Base-by-base conservation (phyloP, 2,888 invertebrate species). In the Macrostomum cliftonense region DNA sequence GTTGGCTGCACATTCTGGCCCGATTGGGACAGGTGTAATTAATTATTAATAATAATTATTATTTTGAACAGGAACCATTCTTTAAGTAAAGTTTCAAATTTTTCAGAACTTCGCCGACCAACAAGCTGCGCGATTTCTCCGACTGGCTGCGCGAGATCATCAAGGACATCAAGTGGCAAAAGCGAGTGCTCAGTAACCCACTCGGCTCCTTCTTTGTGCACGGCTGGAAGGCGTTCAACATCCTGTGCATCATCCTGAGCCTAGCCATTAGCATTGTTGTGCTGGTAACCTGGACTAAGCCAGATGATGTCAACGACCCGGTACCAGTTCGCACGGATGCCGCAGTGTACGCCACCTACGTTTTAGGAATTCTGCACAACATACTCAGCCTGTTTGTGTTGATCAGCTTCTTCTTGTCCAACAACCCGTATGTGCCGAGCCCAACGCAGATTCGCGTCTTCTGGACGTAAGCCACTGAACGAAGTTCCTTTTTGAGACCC, bases 51-150 rank as follows among this genome's bases (percentile, higher is more conserved):
- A n/a, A n/a, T n/a, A n/a, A n/a, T n/a, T n/a, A n/a, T n/a, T n/a
- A n/a, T n/a, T n/a, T n/a, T n/a, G n/a, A n/a, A n/a, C n/a, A n/a
- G n/a, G n/a, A n/a, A n/a, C n/a, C n/a, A n/a, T n/a, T n/a, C n/a
- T n/a, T n/a, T n/a, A n/a, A n/a, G n/a, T n/a, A n/a, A n/a, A n/a
- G n/a, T n/a, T n/a, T n/a, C n/a, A n/a, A 7, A 28, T 28, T 28
- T 28, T 28, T 28, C 28, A 28, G 40, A 40, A 40, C 67, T 1
- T 63, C 64, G 1, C 65, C 67, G 13, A 65, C 63, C 55, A 65
- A 64, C 59, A 68, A 68, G 54, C 58, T 68, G 40, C 53, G 66
- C 13, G 66, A 65, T 51, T 66, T 68, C 54, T 63, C 68, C 63
- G 65, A 61, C 51, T 68, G 68, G 68, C 60, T 65, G 1, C 55